Conservation (phyloP, 2,888 invertebrate genomes). For the Rotaria macrura region DNA sequence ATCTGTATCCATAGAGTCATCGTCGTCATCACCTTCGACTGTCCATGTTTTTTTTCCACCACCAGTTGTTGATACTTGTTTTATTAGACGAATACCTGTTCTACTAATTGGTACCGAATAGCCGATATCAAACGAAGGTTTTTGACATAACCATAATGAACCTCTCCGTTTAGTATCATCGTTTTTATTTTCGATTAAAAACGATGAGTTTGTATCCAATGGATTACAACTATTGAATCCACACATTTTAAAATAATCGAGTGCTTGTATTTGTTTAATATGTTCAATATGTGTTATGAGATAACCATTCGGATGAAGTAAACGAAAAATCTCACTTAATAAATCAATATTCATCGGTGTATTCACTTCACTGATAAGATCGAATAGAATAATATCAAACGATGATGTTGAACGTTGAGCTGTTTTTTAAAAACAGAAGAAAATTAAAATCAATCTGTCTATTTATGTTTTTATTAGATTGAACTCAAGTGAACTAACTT, state of each 20-base stretch:
- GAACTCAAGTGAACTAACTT: not conserved
- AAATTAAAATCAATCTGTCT: too few relatives aligned
- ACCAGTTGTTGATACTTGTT: not conserved
- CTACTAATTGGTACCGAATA: not conserved
- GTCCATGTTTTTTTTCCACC: not conserved
- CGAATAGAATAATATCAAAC: conserved; percentile 26
- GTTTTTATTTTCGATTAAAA: not conserved
- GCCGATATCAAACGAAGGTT: conserved; percentile 29
- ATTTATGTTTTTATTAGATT: not conserved
- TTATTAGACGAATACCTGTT: not conserved
- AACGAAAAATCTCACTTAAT: conserved; percentile 22
- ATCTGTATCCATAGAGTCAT: conserved; percentile 29
- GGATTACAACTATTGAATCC: not conserved
- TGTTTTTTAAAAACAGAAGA: not conserved
- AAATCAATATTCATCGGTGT: not conserved
- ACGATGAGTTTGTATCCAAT: not conserved
- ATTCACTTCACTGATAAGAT: not conserved
- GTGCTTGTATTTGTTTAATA: not conserved
- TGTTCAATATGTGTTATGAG: not conserved
- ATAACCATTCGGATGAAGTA: conserved; percentile 26
- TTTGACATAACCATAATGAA: conserved; percentile 23
- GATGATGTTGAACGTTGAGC: not conserved
- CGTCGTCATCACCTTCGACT: conserved; percentile 20
- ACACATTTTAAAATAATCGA: not conserved
- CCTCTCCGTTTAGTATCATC: not conserved